phyloP scores from a whole-genome alignment of 2,113 vertebrate genomes.

The Indri indri region DNA sequence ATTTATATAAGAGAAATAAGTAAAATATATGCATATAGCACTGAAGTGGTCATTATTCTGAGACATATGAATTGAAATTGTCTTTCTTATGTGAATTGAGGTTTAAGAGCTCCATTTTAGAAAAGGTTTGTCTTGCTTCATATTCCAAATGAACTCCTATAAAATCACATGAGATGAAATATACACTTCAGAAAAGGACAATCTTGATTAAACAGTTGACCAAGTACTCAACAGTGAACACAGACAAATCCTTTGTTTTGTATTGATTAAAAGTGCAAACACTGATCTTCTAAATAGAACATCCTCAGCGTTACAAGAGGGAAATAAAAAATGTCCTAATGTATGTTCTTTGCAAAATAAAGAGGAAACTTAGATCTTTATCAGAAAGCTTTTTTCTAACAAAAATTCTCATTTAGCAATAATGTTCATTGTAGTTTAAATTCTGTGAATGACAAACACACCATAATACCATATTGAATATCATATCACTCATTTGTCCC shows the following conservation, averaged over 20 bases:
- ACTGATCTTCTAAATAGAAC: neutral
- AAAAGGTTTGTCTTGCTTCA: conserved; percentile 29
- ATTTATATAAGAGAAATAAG: too few species aligned
- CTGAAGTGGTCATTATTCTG: neutral
- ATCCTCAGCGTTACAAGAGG: neutral
- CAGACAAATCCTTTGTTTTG: neutral
- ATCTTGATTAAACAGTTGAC: conserved; percentile 28
- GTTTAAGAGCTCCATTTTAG: neutral
- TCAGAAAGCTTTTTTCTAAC: neutral
- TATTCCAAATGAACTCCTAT: conserved; percentile 18
- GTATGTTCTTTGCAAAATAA: neutral
- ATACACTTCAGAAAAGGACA: neutral
- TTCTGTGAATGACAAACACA: neutral
- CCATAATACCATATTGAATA: neutral
- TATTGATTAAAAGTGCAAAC: conserved; percentile 27
- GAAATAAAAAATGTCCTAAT: neutral
- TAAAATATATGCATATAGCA: neutral
- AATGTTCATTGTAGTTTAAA: neutral
- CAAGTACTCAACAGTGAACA: neutral
- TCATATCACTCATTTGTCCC: neutral
- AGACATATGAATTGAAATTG: neutral
- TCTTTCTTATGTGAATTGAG: neutral
- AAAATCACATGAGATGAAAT: neutral
- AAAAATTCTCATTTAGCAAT: neutral
- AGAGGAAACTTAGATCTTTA: neutral